These are phyloP conservation scores for Sardinella longiceps DNA, from an alignment of 2,797 vertebrate species.

Conservation along the genomic window DNA sequence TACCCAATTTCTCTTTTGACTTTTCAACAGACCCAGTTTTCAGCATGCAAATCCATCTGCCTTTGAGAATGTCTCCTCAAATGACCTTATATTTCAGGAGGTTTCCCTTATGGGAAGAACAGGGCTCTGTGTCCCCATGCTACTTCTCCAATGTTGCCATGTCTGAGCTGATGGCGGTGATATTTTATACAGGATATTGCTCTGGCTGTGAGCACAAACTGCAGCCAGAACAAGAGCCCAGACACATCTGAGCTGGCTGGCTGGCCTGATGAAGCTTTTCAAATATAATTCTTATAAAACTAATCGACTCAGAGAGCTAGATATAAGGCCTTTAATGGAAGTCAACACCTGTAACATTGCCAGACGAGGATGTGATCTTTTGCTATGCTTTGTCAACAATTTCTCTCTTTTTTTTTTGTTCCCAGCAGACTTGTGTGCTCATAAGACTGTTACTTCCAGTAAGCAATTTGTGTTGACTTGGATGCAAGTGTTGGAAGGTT, in stretches of 20 bases:
- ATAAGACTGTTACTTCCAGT: neutral
- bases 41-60: neutral
- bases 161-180: neutral
- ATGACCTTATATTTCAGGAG: neutral
- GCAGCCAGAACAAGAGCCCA: neutral
- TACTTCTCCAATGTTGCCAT: neutral
- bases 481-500: neutral
- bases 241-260: neutral
- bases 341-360: neutral
- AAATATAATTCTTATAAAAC: neutral
- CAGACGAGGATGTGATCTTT: neutral
- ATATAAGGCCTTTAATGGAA: neutral
- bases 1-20: no score
- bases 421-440: neutral
- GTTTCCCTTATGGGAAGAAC: neutral
- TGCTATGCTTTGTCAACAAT: neutral
- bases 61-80: neutral
- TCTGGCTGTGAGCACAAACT: neutral
- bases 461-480: neutral
- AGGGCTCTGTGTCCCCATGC: neutral
- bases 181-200: constrained; percentile 20
- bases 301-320: neutral
- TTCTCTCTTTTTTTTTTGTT: neutral
- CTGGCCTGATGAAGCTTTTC: neutral
- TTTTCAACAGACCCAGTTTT: neutral